Evolutionary conservation across 2,113 vertebrate genomes (phyloP).

Genomic region (Zapornia atra): DNA sequence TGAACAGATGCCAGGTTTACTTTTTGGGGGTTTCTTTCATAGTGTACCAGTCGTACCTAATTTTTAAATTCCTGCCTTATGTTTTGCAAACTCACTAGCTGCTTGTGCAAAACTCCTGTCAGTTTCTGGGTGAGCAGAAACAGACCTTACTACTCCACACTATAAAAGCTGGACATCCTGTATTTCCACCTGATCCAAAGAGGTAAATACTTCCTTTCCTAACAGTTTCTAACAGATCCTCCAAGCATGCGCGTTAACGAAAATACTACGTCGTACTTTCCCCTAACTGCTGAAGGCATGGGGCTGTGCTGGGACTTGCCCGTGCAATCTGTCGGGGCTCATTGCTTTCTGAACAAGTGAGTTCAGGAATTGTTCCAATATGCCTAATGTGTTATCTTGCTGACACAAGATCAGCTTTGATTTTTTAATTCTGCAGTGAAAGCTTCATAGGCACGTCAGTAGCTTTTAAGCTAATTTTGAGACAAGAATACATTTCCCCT

Average conservation of each 20-base stretch:
- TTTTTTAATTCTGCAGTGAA: not conserved
- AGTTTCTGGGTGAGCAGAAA: not conserved
- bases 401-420: not conserved
- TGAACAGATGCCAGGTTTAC: not conserved
- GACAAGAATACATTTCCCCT: not conserved
- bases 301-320: not conserved
- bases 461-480: not conserved
- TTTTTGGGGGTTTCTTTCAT: not conserved
- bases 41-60: not conserved
- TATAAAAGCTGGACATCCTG: not conserved
- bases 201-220: not conserved
- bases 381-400: not conserved
- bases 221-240: not conserved
- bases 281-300: not conserved
- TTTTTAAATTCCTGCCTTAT: not conserved
- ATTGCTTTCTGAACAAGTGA: not conserved
- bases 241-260: accelerated
- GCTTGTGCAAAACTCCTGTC: not conserved
- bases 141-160: not conserved
- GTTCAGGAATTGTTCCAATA: not conserved
- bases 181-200: not conserved
- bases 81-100: not conserved
- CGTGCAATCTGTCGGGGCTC: not conserved
- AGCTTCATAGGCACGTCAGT: not conserved
- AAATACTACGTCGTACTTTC: not conserved